Evolutionary conservation across 2,888 invertebrate genomes (phyloP), one percentile per base, ranked within the genome.

Genomic region (Agrotis exclamationis): DNA sequence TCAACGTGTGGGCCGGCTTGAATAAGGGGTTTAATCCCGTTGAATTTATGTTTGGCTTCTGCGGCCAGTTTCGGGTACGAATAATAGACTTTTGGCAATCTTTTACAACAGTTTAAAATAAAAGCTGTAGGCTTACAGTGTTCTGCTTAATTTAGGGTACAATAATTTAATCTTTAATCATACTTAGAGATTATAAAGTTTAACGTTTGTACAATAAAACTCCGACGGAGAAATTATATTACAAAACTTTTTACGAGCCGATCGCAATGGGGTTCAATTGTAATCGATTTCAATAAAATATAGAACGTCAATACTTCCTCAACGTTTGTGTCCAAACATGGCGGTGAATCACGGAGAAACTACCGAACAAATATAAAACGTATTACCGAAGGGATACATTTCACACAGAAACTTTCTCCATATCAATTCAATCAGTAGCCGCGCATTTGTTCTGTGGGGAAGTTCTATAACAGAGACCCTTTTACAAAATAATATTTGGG

Each of bases 381-480:
- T 74, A 72, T 73, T 68, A 76, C 57, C 18, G 57, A 60, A 63
- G 39, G 54, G 59, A 71, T 71, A 74, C 48, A 72, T 72, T 71
- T 69, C 53, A 70, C 56, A 70, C 48, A 72, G 45, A 67, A 64
- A 77, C 60, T 73, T 78, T 68, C 47, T 60, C 57, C 51, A 72
- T 59, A 74, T 18, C 66, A 53, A 74, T 76, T 74, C 66, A 74
- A 76, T 83, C 71, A 74, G 66, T 76, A 59, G 39, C 60, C 70
- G 33, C 65, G 45, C 64, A 70, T 60, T 74, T 66, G 79, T 76
- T 73, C 62, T 60, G 60, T 47, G 58, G 20, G 57, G 57, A 44
- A 67, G 65, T 63, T 66, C n/a, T 18, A 9, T 71, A 70, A 68
- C 62, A 69, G 47, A 45, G 28, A 51, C 54, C 48, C 6, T 56